Evolutionary conservation across 2,113 vertebrate genomes (phyloP).

Genomic region (Pristiophorus japonicus): DNA sequence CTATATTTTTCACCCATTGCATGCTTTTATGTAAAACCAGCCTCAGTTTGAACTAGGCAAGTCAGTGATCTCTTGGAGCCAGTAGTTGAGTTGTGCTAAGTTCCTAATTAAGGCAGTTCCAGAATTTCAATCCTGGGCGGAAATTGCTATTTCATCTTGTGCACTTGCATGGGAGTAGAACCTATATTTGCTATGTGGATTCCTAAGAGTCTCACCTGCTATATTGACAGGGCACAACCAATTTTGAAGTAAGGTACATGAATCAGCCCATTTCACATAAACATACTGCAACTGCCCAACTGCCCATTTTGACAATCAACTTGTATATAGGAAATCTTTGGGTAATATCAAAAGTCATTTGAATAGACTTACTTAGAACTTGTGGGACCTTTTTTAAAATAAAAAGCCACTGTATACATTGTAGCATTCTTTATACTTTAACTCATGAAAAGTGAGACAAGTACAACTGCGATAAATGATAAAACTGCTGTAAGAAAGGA

Average conservation of each 20-base stretch:
- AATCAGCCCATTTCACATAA: background rate
- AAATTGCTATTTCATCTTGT: background rate
- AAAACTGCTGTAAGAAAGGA: background rate
- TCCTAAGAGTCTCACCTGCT: background rate
- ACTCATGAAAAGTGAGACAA: background rate
- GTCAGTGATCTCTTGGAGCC: background rate
- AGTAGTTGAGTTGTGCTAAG: background rate
- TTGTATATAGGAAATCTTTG: background rate
- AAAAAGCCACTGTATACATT: background rate
- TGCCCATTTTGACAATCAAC: no score
- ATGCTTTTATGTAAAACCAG: background rate
- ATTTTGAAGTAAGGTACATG: background rate
- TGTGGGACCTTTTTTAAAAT: background rate
- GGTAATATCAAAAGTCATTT: background rate
- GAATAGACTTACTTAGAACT: background rate
- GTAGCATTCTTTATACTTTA: background rate
- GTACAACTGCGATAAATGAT: background rate
- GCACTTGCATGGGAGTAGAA: background rate
- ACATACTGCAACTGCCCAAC: no score
- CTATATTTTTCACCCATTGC: background rate
- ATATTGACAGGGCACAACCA: background rate
- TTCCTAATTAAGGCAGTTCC: background rate
- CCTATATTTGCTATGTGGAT: background rate
- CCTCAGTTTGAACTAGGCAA: background rate
- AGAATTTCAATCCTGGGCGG: background rate